Evolutionary conservation across 2,888 invertebrate species (phyloP).

Genomic region (Oxystoma pomonae): DNA sequence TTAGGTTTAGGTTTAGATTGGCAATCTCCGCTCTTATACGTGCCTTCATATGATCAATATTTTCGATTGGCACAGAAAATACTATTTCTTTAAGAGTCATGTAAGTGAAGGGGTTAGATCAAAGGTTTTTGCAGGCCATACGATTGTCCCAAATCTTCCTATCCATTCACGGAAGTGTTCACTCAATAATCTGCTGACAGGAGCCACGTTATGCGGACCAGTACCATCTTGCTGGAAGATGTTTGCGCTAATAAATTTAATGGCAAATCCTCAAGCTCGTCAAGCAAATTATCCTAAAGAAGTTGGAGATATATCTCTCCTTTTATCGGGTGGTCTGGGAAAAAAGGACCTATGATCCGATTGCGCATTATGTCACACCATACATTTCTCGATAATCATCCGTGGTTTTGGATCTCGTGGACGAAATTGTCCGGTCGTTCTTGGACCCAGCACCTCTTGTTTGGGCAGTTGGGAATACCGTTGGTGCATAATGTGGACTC

Average conservation of each 20-base stretch:
- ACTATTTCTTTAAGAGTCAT: not conserved
- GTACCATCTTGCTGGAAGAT: no score
- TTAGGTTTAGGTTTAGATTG: not conserved
- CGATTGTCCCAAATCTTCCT: not conserved
- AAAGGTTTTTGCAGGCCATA: not conserved
- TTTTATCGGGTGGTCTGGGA: not conserved
- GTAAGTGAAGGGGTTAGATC: not conserved
- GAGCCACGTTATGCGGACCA: no score
- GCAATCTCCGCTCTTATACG: not conserved
- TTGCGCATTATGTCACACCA: not conserved
- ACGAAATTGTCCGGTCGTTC: not conserved
- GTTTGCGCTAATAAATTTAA: not conserved
- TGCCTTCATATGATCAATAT: not conserved
- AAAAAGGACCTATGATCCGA: not conserved
- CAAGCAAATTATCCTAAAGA: not conserved
- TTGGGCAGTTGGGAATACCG: not conserved
- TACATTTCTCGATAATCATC: not conserved
- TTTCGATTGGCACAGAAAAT: not conserved
- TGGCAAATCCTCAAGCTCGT: not conserved
- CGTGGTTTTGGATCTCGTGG: not conserved
- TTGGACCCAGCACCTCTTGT: not conserved
- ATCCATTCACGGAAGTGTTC: no score
- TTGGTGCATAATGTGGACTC: not conserved
- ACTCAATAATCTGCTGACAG: no score
- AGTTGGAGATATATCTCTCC: not conserved